These are phyloP conservation scores for Kobus ellipsiprymnus DNA, from an alignment of 2,113 vertebrate species.

Conservation along the genomic window DNA sequence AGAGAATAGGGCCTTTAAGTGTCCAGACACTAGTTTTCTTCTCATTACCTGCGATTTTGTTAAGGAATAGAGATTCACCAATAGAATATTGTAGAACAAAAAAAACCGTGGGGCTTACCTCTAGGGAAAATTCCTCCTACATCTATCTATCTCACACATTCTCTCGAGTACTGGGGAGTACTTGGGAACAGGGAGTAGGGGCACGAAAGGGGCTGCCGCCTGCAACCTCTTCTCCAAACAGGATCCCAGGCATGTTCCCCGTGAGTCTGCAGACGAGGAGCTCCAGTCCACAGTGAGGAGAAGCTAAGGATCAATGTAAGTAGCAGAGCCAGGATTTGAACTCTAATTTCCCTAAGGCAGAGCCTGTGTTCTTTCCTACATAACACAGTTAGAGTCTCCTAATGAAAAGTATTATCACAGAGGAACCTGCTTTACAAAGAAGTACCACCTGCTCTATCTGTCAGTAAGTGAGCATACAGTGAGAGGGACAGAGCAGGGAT, in stretches of 20 bases:
- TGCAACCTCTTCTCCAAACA: background rate
- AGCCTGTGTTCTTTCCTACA: background rate
- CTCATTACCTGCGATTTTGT: background rate
- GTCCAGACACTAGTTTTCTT: background rate
- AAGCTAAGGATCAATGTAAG: background rate
- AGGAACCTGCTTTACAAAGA: background rate
- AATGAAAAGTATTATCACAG: background rate
- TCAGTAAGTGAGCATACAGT: background rate
- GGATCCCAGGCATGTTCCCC: background rate
- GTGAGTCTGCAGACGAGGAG: background rate
- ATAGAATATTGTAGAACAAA: background rate
- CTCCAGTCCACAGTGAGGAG: background rate
- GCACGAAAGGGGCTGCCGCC: fast-evolving
- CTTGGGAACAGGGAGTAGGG: fast-evolving
- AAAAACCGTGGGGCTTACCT: background rate
- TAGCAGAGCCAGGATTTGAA: background rate
- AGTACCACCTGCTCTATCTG: background rate
- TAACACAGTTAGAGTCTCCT: background rate
- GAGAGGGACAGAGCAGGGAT: background rate
- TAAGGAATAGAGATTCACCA: background rate
- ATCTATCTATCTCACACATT: background rate
- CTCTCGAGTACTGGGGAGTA: background rate
- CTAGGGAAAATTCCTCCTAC: background rate
- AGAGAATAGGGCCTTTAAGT: background rate
- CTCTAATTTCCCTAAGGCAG: background rate